Conservation (phyloP, 2,888 invertebrate genomes). For the Harpalus rufipes region DNA sequence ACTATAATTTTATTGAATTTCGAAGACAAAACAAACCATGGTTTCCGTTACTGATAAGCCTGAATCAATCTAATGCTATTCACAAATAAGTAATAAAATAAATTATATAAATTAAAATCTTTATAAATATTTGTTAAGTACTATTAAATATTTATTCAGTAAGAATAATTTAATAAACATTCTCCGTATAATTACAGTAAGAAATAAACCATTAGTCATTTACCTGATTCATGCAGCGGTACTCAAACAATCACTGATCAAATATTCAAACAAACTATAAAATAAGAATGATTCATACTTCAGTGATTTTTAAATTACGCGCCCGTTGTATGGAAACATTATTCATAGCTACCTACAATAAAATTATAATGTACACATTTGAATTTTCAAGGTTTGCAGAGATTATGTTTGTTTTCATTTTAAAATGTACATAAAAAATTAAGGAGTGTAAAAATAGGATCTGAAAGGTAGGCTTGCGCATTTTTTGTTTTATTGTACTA, state of each 20-base stretch:
- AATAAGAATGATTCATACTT: slow-evolving; percentile 23
- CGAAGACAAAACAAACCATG: too few species aligned
- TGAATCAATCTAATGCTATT: too few species aligned
- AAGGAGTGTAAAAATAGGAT: slow-evolving; percentile 10
- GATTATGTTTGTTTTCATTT: slow-evolving; percentile 42
- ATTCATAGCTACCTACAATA: slow-evolving; percentile 28
- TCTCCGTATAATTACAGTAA: slow-evolving; percentile 22
- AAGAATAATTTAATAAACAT: too few species aligned
- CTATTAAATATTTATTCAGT: too few species aligned
- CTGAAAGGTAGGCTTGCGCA: not conserved
- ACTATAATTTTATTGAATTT: too few species aligned
- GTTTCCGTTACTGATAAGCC: too few species aligned
- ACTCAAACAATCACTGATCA: slow-evolving; percentile 24
- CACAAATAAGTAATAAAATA: too few species aligned
- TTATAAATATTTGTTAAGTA: too few species aligned
- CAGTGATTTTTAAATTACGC: slow-evolving; percentile 12
- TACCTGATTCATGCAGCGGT: slow-evolving; percentile 32
- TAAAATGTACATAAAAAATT: slow-evolving; percentile 20
- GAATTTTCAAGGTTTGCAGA: slow-evolving; percentile 19
- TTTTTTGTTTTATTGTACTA: not conserved
- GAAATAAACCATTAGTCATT: slow-evolving; percentile 25
- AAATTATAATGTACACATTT: not conserved
- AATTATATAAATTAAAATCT: too few species aligned
- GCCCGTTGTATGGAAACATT: slow-evolving; percentile 9
- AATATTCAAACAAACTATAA: slow-evolving; percentile 32